These are phyloP conservation scores for Syndactyla subalaris DNA, from an alignment of 2,797 vertebrate species.

Conservation along the genomic window DNA sequence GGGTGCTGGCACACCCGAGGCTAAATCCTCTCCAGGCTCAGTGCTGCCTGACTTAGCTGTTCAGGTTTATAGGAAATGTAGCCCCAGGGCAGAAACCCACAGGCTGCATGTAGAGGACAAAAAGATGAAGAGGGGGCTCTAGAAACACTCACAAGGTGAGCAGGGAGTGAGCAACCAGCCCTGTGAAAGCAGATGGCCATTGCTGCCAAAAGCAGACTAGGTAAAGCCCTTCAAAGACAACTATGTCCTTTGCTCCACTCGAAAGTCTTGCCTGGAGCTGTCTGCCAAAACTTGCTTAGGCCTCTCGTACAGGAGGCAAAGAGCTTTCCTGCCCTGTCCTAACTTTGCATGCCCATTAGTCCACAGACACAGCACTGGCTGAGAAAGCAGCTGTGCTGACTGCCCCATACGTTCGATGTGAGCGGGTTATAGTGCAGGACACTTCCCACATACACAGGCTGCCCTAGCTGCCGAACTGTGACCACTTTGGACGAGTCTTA, in stretches of 20 bases:
- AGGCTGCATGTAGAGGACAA: neutral
- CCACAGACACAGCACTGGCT: neutral
- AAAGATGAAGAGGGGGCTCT: neutral
- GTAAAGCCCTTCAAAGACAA: neutral
- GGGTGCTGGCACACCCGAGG: neutral
- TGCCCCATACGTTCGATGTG: neutral
- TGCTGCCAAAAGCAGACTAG: neutral
- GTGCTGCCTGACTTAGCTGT: neutral
- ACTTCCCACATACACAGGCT: neutral
- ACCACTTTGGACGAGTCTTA: neutral
- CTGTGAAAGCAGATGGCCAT: neutral
- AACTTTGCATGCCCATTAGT: neutral
- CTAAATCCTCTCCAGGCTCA: neutral
- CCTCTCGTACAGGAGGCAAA: neutral
- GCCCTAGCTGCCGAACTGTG: fast-evolving
- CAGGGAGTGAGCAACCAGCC: neutral
- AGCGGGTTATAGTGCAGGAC: neutral
- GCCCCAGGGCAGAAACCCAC: neutral
- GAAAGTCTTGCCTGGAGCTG: neutral
- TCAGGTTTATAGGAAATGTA: neutral
- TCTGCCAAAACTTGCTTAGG: neutral
- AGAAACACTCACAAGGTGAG: neutral
- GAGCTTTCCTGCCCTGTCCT: neutral
- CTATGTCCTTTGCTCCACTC: fast-evolving
- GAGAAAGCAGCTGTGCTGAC: neutral